Conservation (phyloP, 2,113 vertebrate genomes). For the Psittacula cyanocephala region DNA sequence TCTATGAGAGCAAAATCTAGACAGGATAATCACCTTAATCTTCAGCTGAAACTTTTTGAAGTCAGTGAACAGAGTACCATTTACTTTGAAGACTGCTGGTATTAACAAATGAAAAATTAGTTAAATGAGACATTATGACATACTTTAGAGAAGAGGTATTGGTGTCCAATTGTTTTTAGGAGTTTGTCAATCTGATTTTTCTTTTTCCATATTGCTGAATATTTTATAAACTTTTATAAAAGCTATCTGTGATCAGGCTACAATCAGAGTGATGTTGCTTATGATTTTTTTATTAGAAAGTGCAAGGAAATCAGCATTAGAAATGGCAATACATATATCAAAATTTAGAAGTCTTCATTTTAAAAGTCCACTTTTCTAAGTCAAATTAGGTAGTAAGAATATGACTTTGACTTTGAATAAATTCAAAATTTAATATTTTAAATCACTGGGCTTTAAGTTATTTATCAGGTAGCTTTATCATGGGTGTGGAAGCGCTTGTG, state of each 20-base stretch:
- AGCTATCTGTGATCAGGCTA: background rate
- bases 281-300: background rate
- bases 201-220: background rate
- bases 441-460: background rate
- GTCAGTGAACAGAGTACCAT: accelerated
- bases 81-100: background rate
- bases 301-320: background rate
- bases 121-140: background rate
- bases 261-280: background rate
- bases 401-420: background rate
- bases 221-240: background rate
- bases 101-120: background rate
- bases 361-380: background rate
- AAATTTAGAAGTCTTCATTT: background rate
- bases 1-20: background rate
- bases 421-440: background rate
- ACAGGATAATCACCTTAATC: background rate
- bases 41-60: background rate
- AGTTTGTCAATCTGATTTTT: background rate
- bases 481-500: background rate
- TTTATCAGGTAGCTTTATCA: background rate
- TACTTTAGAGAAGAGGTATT: background rate
- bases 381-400: background rate
- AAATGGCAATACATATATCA: background rate
- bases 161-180: background rate